Conservation (phyloP, 1,140 invertebrate genomes). For the Drosophila bifasciata region DNA sequence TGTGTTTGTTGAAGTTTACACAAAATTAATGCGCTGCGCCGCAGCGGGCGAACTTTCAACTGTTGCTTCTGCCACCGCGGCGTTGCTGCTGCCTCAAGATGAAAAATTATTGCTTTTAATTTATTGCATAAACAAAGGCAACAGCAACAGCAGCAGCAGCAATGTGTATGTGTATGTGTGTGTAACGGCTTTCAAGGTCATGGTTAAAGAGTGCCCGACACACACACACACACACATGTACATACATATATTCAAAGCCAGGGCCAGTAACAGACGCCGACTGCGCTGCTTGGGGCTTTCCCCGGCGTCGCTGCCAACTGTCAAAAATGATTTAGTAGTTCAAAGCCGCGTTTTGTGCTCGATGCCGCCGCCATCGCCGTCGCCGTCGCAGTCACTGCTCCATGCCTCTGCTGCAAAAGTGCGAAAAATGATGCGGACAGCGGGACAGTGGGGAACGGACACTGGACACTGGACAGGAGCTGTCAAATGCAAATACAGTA, state of each 20-base stretch:
- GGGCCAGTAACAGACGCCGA: constrained; percentile 21
- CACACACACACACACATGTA: too few relatives aligned
- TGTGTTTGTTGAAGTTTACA: constrained; percentile 49
- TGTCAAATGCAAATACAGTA: constrained; percentile 64
- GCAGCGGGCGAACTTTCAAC: constrained; percentile 83
- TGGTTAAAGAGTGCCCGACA: constrained; percentile 51
- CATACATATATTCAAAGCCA: too few relatives aligned
- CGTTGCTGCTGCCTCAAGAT: constrained; percentile 72
- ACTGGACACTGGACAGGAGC: constrained; percentile 49
- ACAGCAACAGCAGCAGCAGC: not conserved
- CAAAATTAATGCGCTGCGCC: constrained; percentile 80
- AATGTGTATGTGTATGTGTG: constrained; percentile 16
- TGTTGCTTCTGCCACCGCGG: constrained; percentile 66
- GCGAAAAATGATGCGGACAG: constrained; percentile 48
- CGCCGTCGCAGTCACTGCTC: too few relatives aligned
- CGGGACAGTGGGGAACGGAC: not conserved
- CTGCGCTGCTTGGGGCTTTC: constrained; percentile 73
- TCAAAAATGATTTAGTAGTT: constrained; percentile 83
- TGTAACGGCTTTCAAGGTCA: constrained; percentile 76
- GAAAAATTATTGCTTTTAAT: constrained; percentile 84
- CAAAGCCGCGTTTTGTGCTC: constrained; percentile 77
- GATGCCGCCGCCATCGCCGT: too few relatives aligned
- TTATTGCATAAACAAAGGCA: constrained; percentile 83
- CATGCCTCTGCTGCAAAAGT: constrained; percentile 45
- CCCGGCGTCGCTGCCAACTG: constrained; percentile 76